These are phyloP conservation scores for Gasterosteus nipponicus DNA, from an alignment of 2,113 vertebrate genomes.

Conservation along the genomic window DNA sequence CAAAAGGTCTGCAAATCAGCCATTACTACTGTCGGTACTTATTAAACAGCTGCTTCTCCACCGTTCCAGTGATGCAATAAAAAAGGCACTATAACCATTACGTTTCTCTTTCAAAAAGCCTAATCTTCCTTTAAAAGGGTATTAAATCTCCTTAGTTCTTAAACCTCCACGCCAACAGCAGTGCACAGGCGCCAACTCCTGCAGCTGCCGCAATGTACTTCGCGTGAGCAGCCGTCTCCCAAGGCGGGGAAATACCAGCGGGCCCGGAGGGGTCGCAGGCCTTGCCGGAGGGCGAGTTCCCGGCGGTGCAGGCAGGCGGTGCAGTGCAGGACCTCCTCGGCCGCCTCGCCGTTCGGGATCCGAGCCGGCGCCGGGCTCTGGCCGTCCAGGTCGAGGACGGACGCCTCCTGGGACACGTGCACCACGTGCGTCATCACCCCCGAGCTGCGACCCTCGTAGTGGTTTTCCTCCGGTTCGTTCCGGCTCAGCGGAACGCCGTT, in stretches of 20 bases:
- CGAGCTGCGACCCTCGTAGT: slow-evolving; percentile 54
- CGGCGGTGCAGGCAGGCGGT: neutral
- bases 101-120: slow-evolving; percentile 28
- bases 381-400: slow-evolving; percentile 59
- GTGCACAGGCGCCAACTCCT: slow-evolving; percentile 61
- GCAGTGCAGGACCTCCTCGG: slow-evolving; percentile 9
- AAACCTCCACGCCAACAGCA: slow-evolving; percentile 73
- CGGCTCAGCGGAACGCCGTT: slow-evolving; percentile 32
- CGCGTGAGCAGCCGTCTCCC: neutral
- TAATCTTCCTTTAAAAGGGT: slow-evolving; percentile 28
- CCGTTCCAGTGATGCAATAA: slow-evolving; percentile 44
- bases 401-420: slow-evolving; percentile 43
- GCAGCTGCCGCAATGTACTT: slow-evolving; percentile 67
- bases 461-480: slow-evolving; percentile 71
- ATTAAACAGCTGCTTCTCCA: slow-evolving; percentile 50
- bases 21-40: slow-evolving; percentile 44
- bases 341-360: slow-evolving; percentile 36
- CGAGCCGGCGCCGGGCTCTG: slow-evolving; percentile 32
- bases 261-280: slow-evolving; percentile 3
- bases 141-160: slow-evolving; percentile 59
- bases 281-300: neutral
- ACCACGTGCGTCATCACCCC: slow-evolving; percentile 27
- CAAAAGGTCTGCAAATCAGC: slow-evolving; percentile 54
- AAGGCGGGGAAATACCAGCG: neutral
- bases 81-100: slow-evolving; percentile 50